Conservation (phyloP, 1,140 invertebrate genomes). For the Chironomus tepperi region DNA sequence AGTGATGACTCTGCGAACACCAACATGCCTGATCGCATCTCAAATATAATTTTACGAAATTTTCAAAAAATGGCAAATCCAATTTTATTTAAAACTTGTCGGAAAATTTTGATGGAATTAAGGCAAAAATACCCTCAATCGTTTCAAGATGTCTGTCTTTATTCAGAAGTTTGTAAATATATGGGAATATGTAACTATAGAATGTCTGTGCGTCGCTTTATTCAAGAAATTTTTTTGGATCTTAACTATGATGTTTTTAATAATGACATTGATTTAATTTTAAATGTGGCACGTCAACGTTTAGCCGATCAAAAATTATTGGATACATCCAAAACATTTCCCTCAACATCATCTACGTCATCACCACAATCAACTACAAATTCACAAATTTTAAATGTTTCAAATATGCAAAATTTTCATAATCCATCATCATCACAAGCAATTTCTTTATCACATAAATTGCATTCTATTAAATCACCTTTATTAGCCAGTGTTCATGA, state of each 20-base stretch:
- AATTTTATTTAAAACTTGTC: conserved; percentile 54
- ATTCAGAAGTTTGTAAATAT: conserved; percentile 80
- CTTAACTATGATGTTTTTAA: conserved; percentile 57
- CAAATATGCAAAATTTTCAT: too few relatives aligned
- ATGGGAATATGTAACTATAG: conserved; percentile 72
- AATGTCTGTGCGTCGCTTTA: conserved; percentile 71
- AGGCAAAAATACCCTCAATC: conserved; percentile 77
- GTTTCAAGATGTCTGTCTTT: conserved; percentile 85
- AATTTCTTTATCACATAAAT: neutral
- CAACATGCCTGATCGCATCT: conserved; percentile 34
- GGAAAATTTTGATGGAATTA: conserved; percentile 60
- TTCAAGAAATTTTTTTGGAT: conserved; percentile 92
- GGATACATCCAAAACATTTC: neutral
- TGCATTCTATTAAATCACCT: conserved; percentile 33
- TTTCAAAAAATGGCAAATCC: conserved; percentile 60
- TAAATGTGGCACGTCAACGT: neutral
- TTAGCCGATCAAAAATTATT: neutral
- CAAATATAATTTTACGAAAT: conserved; percentile 51
- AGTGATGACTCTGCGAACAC: conserved; percentile 33
- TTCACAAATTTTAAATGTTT: neutral
- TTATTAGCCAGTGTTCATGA: conserved; percentile 38
- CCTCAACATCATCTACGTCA: neutral
- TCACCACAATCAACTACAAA: conserved; percentile 12
- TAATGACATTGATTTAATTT: conserved; percentile 28
- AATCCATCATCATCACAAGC: neutral